Percentiles rank a stretch among this genome's conserved stretches.
Conservation (phyloP, 2,797 vertebrate genomes). For the Enteromius fasciolatus region DNA sequence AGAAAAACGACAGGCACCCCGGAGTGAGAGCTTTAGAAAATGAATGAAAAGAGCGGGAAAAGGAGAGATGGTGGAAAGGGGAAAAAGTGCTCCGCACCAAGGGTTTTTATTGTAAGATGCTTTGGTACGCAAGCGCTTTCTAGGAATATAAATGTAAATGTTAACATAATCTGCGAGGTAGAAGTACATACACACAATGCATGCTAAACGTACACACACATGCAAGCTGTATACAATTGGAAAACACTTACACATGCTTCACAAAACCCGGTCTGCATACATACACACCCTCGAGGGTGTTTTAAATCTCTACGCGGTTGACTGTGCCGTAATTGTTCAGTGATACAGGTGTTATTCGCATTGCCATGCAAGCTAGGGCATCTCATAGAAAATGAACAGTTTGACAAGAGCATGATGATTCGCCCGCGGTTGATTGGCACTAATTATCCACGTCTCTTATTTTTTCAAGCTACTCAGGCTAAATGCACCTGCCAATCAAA, state of each 20-base stretch:
- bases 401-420: conserved; percentile 57
- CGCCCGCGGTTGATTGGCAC: conserved; percentile 60
- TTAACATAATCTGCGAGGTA: conserved; percentile 27
- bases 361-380: conserved; percentile 41
- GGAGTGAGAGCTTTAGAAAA: conserved; percentile 36
- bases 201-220: conserved; percentile 19
- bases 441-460: conserved; percentile 50
- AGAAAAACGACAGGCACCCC: conserved; percentile 50
- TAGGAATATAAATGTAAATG: conserved; percentile 16
- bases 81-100: not conserved
- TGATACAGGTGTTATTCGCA: conserved; percentile 51
- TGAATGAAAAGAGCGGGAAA: conserved; percentile 21
- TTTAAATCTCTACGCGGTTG: conserved; percentile 26
- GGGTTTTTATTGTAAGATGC: conserved; percentile 9
- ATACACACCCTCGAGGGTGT: conserved; percentile 8
- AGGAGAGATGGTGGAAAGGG: not conserved
- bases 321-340: conserved; percentile 53
- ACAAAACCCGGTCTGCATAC: not conserved
- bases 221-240: not conserved
- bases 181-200: conserved; percentile 33
- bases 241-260: conserved; percentile 16
- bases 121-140: not conserved
- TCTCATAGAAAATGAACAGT: conserved; percentile 53
- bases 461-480: conserved; percentile 24
- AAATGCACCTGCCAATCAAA: conserved; percentile 57